A percentile compares a stretch with the other conserved stretches of the same genome.
phyloP scores from a whole-genome alignment of 1,140 invertebrate species.

The Aphelinus certus region DNA sequence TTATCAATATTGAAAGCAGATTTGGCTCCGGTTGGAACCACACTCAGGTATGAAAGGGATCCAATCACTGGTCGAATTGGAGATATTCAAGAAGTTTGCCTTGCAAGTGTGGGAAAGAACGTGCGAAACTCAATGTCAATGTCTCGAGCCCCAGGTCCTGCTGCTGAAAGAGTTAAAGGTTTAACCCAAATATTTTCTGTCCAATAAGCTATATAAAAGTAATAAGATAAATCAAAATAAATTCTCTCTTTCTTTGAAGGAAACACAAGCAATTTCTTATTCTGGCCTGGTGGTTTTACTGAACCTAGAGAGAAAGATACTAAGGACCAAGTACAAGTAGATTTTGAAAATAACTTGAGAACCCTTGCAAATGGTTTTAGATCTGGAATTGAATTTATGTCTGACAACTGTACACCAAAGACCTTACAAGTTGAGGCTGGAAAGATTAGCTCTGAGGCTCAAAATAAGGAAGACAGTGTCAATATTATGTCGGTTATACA shows the following conservation, averaged over 20 bases:
- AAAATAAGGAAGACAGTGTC: slow-evolving; percentile 14
- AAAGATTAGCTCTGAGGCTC: slow-evolving; percentile 12
- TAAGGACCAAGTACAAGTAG: slow-evolving; percentile 51
- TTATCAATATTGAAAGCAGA: slow-evolving; percentile 66
- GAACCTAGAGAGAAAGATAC: slow-evolving; percentile 64
- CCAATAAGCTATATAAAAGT: neutral
- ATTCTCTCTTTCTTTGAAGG: slow-evolving; percentile 59
- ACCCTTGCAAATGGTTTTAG: slow-evolving; percentile 73
- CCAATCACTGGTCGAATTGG: slow-evolving; percentile 75
- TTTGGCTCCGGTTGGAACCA: slow-evolving; percentile 64
- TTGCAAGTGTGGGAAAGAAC: slow-evolving; percentile 71
- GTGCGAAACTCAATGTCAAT: slow-evolving; percentile 82
- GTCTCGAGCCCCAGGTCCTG: slow-evolving; percentile 70
- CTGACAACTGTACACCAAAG: slow-evolving; percentile 63
- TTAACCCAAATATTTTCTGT: neutral
- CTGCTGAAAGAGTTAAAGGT: slow-evolving; percentile 70
- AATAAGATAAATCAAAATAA: slow-evolving; percentile 23
- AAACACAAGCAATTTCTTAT: slow-evolving; percentile 78
- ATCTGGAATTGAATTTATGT: slow-evolving; percentile 68
- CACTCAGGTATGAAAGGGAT: slow-evolving; percentile 74
- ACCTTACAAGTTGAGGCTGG: slow-evolving; percentile 15
- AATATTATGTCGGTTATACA: slow-evolving; percentile 26
- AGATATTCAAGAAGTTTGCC: slow-evolving; percentile 74
- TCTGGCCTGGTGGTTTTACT: slow-evolving; percentile 83
- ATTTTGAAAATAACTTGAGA: slow-evolving; percentile 69